phyloP scores from a whole-genome alignment of 2,797 vertebrate species.

The Poeciliopsis infans region DNA sequence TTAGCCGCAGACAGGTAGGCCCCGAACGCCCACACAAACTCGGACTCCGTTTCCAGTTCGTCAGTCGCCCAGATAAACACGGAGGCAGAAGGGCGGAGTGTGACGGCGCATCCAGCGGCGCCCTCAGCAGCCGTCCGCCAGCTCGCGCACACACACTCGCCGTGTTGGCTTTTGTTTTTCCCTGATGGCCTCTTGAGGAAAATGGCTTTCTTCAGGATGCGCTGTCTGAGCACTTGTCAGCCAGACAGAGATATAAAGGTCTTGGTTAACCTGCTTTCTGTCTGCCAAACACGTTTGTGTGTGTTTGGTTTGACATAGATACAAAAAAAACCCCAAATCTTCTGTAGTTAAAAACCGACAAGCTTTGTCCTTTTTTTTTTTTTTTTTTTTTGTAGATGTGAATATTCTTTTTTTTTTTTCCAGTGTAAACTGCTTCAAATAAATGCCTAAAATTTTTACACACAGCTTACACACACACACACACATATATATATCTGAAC shows the following conservation, averaged over 20 bases:
- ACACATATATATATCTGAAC: constrained; percentile 43
- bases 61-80: constrained; percentile 65
- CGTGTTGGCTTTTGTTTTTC: constrained; percentile 44
- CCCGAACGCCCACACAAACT: constrained; percentile 18
- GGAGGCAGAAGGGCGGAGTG: constrained; percentile 56
- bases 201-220: constrained; percentile 50
- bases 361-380: background rate
- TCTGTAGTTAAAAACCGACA: background rate
- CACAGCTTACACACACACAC: constrained; percentile 47
- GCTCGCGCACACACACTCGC: background rate
- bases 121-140: constrained; percentile 47
- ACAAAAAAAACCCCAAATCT: too few relatives aligned
- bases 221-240: constrained; percentile 38
- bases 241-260: constrained; percentile 25
- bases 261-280: constrained; percentile 17
- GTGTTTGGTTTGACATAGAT: constrained; percentile 3
- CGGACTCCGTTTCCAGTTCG: constrained; percentile 52
- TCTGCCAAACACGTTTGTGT: constrained; percentile 1
- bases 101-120: constrained; percentile 61
- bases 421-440: background rate
- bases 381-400: background rate
- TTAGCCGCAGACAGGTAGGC: constrained; percentile 28
- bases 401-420: too few relatives aligned
- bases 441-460: background rate
- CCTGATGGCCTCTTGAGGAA: constrained; percentile 64